Conservation (phyloP, 2,888 invertebrate species). For the Argynnis bischoffii region DNA sequence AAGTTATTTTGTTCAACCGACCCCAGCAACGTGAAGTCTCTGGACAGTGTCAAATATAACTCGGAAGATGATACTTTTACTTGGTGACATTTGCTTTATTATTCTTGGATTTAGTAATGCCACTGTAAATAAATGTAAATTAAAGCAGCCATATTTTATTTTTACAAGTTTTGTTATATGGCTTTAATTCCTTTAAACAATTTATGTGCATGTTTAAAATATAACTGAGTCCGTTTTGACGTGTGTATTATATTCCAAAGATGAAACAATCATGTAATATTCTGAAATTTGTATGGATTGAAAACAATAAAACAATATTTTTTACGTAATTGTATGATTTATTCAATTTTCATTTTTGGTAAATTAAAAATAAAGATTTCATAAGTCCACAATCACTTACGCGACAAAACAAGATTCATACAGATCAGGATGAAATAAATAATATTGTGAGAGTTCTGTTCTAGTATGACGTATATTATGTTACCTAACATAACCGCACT, state of each 20-base stretch:
- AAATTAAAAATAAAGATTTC: conserved; percentile 78
- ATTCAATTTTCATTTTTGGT: conserved; percentile 80
- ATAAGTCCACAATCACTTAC: conserved; percentile 79
- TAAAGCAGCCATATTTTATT: too few relatives aligned
- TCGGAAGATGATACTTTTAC: conserved; percentile 81
- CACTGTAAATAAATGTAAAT: too few relatives aligned
- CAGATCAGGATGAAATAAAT: conserved; percentile 81
- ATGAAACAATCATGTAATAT: conserved; percentile 28
- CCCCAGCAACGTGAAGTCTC: conserved; percentile 70
- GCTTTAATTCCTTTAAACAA: too few relatives aligned
- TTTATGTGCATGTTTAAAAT: too few relatives aligned
- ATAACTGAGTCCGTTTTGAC: conserved; percentile 7
- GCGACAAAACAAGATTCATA: conserved; percentile 77
- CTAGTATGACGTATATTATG: conserved; percentile 69
- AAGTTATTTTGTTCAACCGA: conserved; percentile 85
- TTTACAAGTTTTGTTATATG: too few relatives aligned
- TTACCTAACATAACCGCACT: conserved; percentile 75
- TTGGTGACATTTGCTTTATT: conserved; percentile 60
- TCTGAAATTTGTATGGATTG: conserved; percentile 39
- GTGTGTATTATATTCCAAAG: conserved; percentile 34
- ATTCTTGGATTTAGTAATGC: background rate
- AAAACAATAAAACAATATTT: conserved; percentile 38
- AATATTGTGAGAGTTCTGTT: conserved; percentile 74
- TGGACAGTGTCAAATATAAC: conserved; percentile 86
- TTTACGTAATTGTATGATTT: conserved; percentile 74